Base-by-base conservation (phyloP, 2,797 vertebrate genomes). In the Acanthis flammea region DNA sequence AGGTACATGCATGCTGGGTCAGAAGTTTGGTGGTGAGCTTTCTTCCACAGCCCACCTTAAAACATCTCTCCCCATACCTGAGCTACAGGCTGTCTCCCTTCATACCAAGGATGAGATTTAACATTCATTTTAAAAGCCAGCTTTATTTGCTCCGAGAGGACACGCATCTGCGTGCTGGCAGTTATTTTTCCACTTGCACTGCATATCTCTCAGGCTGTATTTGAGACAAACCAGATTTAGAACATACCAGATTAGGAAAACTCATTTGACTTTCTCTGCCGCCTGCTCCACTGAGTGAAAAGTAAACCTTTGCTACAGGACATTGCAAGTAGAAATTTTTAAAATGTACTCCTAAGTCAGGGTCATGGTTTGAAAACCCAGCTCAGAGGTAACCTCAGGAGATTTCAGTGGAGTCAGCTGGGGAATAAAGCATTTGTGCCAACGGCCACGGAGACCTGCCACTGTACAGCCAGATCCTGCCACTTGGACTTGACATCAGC, bases 201-300 rank as follows among this genome's bases (percentile, higher is more conserved):
- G 89, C 58, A 14, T 70, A 81, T 91, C 92, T 95, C 90, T 68
- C 66, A 63, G 86, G 71, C 79, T 31, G 42, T 41, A 73, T 94
- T 95, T 95, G 92, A 96, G 91, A 94, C 94, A 95, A 94, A 94
- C 94, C 96, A 96, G 95, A 95, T 93, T 95, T 88, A 92, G 93
- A 95, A 89, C 77, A 91, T 3, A 85, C 90, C 86, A 82, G 91
- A 94, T 94, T 91, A 94, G 91, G 91, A 96, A 96, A 97, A 94
- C 89, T 92, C 94, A 88, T 94, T 92, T 94, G 91, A 86, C 94
- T 95, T 91, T 79, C 85, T 62, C 79, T 53, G 87, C 88, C 0
- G 19, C 89, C 85, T 84, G 80, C 55, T 86, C 77, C 85, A 57
- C 22, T 1, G 14, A 88, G 54, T 39, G n/a, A 92, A 91, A 94